Conservation (phyloP, 2,888 invertebrate genomes). For the Pristionchus japonicus region DNA sequence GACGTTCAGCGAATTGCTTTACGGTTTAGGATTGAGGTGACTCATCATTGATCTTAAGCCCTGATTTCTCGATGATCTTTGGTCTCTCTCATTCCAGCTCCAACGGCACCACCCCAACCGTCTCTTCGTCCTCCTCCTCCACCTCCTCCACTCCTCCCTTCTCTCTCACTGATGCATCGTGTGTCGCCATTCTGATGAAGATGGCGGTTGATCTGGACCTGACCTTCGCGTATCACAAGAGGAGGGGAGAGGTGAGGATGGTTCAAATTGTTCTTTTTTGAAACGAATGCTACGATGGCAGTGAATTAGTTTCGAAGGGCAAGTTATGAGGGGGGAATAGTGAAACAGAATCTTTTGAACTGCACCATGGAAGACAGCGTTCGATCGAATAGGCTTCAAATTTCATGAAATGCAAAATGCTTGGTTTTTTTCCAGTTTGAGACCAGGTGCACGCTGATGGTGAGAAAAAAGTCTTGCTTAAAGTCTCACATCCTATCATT, state of each 20-base stretch:
- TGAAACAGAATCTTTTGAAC: too few species aligned
- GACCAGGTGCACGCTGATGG: background rate
- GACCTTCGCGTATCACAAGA: slow-evolving; percentile 64
- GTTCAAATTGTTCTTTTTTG: background rate
- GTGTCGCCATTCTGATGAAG: slow-evolving; percentile 62
- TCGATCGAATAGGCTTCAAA: too few species aligned
- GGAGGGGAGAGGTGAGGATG: slow-evolving; percentile 51
- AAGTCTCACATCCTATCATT: too few species aligned
- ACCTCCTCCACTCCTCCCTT: slow-evolving; percentile 51
- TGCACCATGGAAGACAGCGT: too few species aligned
- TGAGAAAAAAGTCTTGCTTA: too few species aligned
- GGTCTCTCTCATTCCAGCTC: slow-evolving; percentile 26
- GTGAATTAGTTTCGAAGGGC: background rate
- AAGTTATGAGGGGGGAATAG: too few species aligned
- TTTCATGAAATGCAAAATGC: background rate
- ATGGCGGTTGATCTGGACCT: slow-evolving; percentile 69
- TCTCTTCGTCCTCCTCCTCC: slow-evolving; percentile 17
- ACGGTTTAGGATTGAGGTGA: too few species aligned
- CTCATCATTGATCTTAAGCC: too few species aligned
- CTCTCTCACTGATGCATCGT: slow-evolving; percentile 59
- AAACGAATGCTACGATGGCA: background rate
- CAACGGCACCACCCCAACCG: background rate
- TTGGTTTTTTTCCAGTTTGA: background rate
- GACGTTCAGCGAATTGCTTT: too few species aligned
- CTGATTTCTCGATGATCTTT: background rate